Evolutionary conservation across 1,140 invertebrate genomes (phyloP).

Genomic region (Musca domestica): DNA sequence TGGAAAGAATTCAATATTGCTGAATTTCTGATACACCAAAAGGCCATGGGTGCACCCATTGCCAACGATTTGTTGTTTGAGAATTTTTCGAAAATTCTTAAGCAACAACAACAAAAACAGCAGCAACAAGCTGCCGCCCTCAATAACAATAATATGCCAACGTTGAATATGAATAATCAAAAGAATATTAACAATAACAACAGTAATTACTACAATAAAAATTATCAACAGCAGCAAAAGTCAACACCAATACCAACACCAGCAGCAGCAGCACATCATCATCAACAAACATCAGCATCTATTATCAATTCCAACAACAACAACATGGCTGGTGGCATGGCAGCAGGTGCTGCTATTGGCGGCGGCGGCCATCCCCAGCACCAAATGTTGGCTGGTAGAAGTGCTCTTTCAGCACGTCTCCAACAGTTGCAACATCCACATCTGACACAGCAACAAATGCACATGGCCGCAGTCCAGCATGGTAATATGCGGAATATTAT

Average conservation of each 20-base stretch:
- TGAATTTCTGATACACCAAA: constrained; percentile 46
- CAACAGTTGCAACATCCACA: constrained; percentile 37
- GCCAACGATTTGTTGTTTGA: constrained; percentile 40
- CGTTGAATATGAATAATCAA: constrained; percentile 4
- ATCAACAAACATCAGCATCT: background rate
- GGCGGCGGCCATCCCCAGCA: constrained; percentile 23
- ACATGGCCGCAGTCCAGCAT: constrained; percentile 8
- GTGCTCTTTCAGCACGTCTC: constrained; percentile 39
- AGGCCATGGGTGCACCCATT: constrained; percentile 42
- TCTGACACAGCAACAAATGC: constrained; percentile 22
- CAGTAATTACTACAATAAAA: constrained; percentile 18
- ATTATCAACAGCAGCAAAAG: constrained; percentile 4
- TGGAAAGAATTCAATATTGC: constrained; percentile 46
- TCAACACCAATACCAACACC: background rate
- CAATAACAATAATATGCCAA: constrained; percentile 19
- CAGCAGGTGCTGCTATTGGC: background rate
- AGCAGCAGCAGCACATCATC: constrained; percentile 20
- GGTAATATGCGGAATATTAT: constrained; percentile 24
- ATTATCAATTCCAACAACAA: constrained; percentile 20
- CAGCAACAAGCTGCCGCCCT: constrained; percentile 36
- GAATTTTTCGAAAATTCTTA: constrained; percentile 38
- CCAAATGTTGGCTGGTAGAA: constrained; percentile 34
- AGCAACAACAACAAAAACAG: constrained; percentile 28
- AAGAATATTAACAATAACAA: constrained; percentile 11
- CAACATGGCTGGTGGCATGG: background rate